Conservation (phyloP, 2,888 invertebrate genomes). For the Steinernema scapterisci region DNA sequence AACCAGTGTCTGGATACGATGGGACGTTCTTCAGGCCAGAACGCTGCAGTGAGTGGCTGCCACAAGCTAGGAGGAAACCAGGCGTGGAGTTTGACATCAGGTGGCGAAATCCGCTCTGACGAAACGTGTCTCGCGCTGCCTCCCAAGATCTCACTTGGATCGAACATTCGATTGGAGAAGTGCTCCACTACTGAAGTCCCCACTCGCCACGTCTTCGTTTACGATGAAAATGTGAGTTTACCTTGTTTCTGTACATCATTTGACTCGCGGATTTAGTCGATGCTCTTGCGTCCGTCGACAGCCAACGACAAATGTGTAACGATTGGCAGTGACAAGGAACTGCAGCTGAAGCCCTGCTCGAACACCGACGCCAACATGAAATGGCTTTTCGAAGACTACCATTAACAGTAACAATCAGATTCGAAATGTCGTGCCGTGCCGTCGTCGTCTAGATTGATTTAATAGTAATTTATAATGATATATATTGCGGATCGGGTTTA, state of each 20-base stretch:
- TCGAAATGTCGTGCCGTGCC: no score
- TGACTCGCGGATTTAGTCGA: neutral
- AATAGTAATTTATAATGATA: no score
- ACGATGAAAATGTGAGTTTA: conserved; percentile 35
- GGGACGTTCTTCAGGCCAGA: conserved; percentile 70
- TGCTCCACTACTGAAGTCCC: conserved; percentile 48
- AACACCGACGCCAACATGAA: neutral
- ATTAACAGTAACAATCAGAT: neutral
- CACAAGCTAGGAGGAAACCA: conserved; percentile 97
- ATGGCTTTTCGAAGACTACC: conserved; percentile 10
- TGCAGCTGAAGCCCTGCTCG: neutral
- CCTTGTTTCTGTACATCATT: neutral
- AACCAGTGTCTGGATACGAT: conserved; percentile 69
- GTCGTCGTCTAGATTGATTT: no score
- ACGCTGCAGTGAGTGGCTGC: conserved; percentile 86
- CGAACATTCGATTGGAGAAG: conserved; percentile 52
- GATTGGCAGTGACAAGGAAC: neutral
- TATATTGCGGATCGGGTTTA: no score
- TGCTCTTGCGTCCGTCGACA: neutral
- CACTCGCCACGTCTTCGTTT: conserved; percentile 54
- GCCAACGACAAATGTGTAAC: neutral
- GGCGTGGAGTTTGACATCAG: conserved; percentile 65
- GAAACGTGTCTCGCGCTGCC: conserved; percentile 63
- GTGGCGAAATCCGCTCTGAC: conserved; percentile 64
- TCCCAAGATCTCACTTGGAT: conserved; percentile 40